Evolutionary conservation across 2,797 vertebrate genomes (phyloP).

Genomic region (Kryptolebias ocellatus): DNA sequence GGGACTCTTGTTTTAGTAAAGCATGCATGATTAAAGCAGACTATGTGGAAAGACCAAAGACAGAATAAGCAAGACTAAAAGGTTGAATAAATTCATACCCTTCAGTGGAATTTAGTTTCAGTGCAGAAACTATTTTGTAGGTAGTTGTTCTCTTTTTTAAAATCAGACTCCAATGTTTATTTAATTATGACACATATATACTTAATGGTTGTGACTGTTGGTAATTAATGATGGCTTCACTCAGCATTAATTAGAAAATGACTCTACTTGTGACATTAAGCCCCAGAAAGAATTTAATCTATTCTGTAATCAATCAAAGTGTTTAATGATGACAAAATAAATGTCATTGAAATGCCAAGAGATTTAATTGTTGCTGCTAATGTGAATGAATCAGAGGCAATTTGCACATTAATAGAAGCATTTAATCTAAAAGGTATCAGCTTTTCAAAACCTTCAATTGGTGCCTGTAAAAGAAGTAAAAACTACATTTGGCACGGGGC

Average conservation of each 20-base stretch:
- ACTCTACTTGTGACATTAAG: conserved; percentile 51
- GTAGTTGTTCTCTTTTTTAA: conserved; percentile 3
- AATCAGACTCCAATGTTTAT: conserved; percentile 15
- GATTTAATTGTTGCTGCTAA: conserved; percentile 67
- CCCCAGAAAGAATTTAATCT: conserved; percentile 42
- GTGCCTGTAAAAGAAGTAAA: conserved; percentile 36
- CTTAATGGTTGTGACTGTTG: conserved; percentile 45
- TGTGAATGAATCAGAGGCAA: conserved; percentile 58
- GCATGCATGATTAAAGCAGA: conserved; percentile 11
- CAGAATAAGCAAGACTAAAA: not conserved
- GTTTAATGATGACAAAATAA: conserved; percentile 66
- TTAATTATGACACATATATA: conserved; percentile 33
- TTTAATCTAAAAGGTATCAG: conserved; percentile 47
- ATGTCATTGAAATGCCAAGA: conserved; percentile 74
- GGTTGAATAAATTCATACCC: conserved; percentile 2
- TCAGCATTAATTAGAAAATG: conserved; percentile 65
- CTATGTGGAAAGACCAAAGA: not conserved
- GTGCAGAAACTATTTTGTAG: not conserved
- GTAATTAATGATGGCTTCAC: conserved; percentile 53
- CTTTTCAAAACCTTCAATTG: conserved; percentile 36
- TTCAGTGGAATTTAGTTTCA: not conserved
- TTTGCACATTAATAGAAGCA: conserved; percentile 45
- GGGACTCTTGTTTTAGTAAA: conserved; percentile 10
- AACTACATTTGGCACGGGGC: conserved; percentile 49
- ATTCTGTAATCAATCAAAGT: conserved; percentile 62